Conservation (phyloP, 2,797 vertebrate genomes). For the Fundulus diaphanus region DNA sequence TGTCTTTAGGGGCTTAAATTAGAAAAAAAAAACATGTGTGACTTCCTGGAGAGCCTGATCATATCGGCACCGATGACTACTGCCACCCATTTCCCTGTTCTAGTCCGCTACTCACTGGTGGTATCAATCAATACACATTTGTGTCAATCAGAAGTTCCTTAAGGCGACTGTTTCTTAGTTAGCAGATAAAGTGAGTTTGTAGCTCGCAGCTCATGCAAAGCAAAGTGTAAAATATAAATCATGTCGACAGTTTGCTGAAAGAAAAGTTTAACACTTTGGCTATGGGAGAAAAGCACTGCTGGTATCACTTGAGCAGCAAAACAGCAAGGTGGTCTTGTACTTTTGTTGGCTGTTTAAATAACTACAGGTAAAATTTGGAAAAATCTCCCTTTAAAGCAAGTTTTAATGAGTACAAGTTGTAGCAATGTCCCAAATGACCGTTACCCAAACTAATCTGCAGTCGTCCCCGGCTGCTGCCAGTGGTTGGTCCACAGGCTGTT, state of each 20-base stretch:
- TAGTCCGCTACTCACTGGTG: not conserved
- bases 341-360: not conserved
- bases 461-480: not conserved
- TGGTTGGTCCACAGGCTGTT: not conserved
- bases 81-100: not conserved
- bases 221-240: not conserved
- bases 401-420: not conserved
- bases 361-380: not conserved
- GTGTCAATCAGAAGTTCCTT: not conserved
- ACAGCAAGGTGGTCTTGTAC: not conserved
- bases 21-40: too few relatives aligned
- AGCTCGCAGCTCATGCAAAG: not conserved
- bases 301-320: not conserved
- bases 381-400: not conserved
- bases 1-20: not conserved
- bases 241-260: conserved; percentile 8
- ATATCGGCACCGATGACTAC: not conserved
- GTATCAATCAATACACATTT: conserved; percentile 5
- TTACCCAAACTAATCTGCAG: not conserved
- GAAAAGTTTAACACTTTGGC: conserved; percentile 1
- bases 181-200: not conserved
- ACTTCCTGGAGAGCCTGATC: not conserved
- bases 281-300: not conserved
- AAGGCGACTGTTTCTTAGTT: not conserved
- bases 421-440: not conserved